phyloP scores from a whole-genome alignment of 2,888 invertebrate genomes.

The Hanleya hanleyi region DNA sequence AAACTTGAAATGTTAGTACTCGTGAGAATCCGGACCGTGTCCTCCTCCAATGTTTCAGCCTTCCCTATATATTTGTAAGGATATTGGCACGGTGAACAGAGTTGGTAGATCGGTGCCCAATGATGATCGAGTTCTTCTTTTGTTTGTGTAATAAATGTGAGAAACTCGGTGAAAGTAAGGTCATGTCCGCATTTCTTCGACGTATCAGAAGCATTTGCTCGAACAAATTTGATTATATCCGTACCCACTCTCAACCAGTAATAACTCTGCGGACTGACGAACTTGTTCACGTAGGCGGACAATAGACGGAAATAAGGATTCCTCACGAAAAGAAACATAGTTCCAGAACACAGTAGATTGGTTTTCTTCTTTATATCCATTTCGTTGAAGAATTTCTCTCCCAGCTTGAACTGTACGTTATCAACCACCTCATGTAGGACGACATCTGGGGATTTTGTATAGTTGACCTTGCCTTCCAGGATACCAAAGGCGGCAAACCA shows the following conservation, averaged over 20 bases:
- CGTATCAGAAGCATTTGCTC: background rate
- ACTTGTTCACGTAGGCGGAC: background rate
- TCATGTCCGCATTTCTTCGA: background rate
- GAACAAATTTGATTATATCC: background rate
- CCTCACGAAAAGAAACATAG: constrained; percentile 4
- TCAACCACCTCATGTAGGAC: no score
- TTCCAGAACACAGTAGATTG: no score
- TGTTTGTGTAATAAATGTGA: background rate
- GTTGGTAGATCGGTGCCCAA: background rate
- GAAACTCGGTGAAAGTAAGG: background rate
- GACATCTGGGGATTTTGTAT: no score
- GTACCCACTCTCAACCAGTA: background rate
- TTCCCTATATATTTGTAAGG: background rate
- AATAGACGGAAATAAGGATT: background rate
- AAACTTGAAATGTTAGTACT: background rate
- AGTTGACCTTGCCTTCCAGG: no score
- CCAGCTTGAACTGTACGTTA: no score
- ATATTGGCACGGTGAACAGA: background rate
- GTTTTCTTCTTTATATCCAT: no score
- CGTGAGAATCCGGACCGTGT: background rate
- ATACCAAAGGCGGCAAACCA: no score
- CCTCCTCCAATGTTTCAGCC: background rate
- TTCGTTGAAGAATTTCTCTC: no score
- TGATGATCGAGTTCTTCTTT: background rate
- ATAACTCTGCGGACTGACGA: background rate